Evolutionary conservation across 2,113 vertebrate species (phyloP).

Genomic region (Scolopax mira): DNA sequence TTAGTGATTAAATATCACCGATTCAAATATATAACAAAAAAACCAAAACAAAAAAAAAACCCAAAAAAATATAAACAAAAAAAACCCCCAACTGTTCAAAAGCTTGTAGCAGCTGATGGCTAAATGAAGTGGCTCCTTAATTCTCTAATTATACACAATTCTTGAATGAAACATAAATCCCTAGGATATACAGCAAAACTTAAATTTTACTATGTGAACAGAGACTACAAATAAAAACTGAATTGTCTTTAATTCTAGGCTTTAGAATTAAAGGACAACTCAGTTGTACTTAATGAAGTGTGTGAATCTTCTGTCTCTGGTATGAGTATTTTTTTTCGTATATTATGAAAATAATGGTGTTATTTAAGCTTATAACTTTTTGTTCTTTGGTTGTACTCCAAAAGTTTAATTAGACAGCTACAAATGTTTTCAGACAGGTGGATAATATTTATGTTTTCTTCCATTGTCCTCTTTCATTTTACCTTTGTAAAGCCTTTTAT

Average conservation of each 20-base stretch:
- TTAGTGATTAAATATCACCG: neutral
- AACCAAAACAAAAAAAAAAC: too few relatives aligned
- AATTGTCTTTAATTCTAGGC: neutral
- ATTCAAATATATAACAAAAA: neutral
- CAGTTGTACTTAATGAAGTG: neutral
- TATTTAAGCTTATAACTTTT: neutral
- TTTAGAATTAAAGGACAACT: too few relatives aligned
- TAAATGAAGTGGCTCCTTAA: neutral
- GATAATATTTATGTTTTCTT: neutral
- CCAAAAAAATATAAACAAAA: too few relatives aligned
- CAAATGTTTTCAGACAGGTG: neutral
- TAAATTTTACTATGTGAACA: neutral
- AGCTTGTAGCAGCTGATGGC: neutral
- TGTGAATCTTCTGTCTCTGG: neutral
- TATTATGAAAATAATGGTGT: neutral
- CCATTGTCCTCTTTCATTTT: neutral
- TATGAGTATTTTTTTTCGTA: neutral
- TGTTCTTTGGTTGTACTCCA: neutral
- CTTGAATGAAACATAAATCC: neutral
- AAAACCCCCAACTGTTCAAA: too few relatives aligned
- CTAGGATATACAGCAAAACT: neutral
- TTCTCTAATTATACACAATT: neutral
- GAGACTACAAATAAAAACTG: neutral
- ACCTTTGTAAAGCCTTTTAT: neutral
- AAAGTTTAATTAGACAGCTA: neutral